Base-by-base conservation (phyloP, 64 coral and sea anemone genomes). In the Montipora sp. region DNA sequence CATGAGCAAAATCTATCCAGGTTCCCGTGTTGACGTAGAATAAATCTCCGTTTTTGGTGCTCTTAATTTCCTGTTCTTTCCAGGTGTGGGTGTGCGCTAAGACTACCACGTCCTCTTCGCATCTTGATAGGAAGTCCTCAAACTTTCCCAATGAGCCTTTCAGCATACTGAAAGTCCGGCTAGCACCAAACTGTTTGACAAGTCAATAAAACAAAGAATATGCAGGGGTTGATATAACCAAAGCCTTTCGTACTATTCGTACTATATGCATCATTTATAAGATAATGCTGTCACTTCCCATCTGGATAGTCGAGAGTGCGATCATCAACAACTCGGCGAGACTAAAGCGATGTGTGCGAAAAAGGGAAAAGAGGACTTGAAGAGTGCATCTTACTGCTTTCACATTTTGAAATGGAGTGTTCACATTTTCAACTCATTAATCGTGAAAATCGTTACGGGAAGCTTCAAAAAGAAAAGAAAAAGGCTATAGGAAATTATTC, bases 21-120 rank as follows among this genome's bases (percentile, higher is more conserved):
- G 75, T 78, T 78, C 75, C 75, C 10, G 75, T 78, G 75, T 78
- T 78, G 44, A 78, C 47, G 44, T 78, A 78, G 14, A 78, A 49
- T 3, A 47, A 10, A 49, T 49, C 75, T 78, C 75, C 75, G 75
- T 78, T 78, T 47, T 78, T 78, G 75, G 75, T 78, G 7, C 44
- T n/a, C 75, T 78, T 78, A 49, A 78, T 50, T 78, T 78, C 75
- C 3, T 78, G 9, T 47, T 78, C 75, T 48, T 78, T 78, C 75
- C 75, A 78, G 19, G 75, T 78, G 46, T 78, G 75, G 46, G 75
- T 78, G 44, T 78, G 75, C 5, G 46, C 75, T 19, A 78, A 49
- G 3, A 78, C 75, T 7, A 78, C 46, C 15, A 78, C 75, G 46
- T 78, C 75, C 47, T 78, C 75, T 78, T 78, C 47, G 49, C 75